phyloP scores from a whole-genome alignment of 2,888 invertebrate genomes.

The Brassicogethes aeneus region DNA sequence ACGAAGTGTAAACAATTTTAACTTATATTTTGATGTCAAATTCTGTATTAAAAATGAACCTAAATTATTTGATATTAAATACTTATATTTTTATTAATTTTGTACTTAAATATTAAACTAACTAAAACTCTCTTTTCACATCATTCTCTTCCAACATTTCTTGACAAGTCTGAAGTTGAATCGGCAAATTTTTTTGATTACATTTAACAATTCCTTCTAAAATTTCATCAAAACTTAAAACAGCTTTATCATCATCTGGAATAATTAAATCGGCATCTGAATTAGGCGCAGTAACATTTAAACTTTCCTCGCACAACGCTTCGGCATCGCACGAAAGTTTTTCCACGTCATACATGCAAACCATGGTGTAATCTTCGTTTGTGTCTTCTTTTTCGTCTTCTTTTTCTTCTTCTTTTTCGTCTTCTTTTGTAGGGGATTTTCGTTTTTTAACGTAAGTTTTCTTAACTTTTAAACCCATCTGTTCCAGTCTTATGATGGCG shows the following conservation, averaged over 20 bases:
- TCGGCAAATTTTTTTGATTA: constrained; percentile 26
- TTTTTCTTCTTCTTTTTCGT: constrained; percentile 4
- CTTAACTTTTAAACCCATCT: constrained; percentile 30
- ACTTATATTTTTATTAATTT: too few species aligned
- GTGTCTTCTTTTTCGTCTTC: constrained; percentile 13
- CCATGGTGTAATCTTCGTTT: constrained; percentile 18
- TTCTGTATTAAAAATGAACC: too few species aligned
- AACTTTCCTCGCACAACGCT: constrained; percentile 21
- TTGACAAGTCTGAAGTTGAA: constrained; percentile 13
- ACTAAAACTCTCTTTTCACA: too few species aligned
- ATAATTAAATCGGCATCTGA: constrained; percentile 24
- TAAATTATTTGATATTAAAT: too few species aligned
- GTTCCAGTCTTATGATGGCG: constrained; percentile 31
- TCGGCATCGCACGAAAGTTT: constrained; percentile 23
- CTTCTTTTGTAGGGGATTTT: constrained; percentile 10
- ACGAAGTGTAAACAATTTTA: too few species aligned
- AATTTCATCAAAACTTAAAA: constrained; percentile 28
- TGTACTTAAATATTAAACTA: too few species aligned
- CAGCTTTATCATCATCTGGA: constrained; percentile 19
- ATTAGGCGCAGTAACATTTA: constrained; percentile 16
- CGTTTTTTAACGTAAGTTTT: constrained; percentile 21
- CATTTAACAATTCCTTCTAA: constrained; percentile 27
- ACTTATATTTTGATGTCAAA: too few species aligned
- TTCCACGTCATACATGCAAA: constrained; percentile 30
- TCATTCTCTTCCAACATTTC: constrained; percentile 14